Evolutionary conservation across 1,140 invertebrate species (phyloP).

Genomic region (Tetragonula clypearis): DNA sequence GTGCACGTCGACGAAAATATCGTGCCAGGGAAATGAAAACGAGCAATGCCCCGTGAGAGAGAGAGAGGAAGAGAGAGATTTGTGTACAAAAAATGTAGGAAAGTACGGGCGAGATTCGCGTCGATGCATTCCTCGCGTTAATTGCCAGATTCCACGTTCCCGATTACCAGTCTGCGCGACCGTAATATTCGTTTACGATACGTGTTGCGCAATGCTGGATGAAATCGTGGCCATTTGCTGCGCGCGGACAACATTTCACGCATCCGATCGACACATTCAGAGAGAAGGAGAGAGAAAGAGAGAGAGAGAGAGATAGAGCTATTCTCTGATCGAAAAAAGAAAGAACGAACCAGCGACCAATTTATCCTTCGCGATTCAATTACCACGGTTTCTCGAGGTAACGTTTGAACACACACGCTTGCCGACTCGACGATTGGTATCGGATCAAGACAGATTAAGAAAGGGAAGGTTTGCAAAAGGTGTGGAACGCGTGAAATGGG

Average conservation of each 20-base stretch:
- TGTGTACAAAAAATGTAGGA: not conserved
- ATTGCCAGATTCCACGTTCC: slow-evolving; percentile 19
- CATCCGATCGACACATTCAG: not conserved
- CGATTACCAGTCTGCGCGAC: not conserved
- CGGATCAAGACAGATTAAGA: too few relatives aligned
- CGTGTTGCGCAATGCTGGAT: not conserved
- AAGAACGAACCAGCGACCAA: too few relatives aligned
- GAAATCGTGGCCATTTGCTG: not conserved
- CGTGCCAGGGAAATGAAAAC: slow-evolving; percentile 1
- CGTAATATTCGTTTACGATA: slow-evolving; percentile 9
- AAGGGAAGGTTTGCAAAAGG: too few relatives aligned
- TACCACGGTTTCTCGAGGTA: too few relatives aligned
- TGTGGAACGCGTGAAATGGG: too few relatives aligned
- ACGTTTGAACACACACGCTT: too few relatives aligned
- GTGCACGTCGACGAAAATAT: not conserved
- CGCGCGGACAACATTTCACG: not conserved
- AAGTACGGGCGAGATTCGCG: not conserved
- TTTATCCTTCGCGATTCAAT: too few relatives aligned
- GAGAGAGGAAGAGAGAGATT: too few relatives aligned
- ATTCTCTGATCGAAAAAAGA: too few relatives aligned
- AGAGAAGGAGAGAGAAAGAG: not conserved
- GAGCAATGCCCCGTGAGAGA: not conserved
- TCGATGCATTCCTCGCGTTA: not conserved
- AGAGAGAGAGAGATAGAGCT: too few relatives aligned
- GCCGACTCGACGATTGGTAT: too few relatives aligned